A percentile compares a stretch with the other conserved stretches of the same genome.
phyloP scores from a whole-genome alignment of 1,140 invertebrate species.

The Meloidogyne exigua region DNA sequence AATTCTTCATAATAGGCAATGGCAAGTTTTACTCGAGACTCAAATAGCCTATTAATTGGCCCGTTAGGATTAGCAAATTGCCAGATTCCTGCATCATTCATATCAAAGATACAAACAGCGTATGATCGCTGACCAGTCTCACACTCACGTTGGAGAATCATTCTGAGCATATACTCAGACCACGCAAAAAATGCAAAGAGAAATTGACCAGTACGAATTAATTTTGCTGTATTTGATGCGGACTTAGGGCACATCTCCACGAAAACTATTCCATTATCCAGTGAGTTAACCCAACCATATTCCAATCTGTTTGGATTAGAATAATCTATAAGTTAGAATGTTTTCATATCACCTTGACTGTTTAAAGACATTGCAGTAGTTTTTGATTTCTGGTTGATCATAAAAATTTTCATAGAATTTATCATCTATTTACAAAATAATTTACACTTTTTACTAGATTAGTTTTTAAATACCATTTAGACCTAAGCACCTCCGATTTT shows the following conservation, averaged over 20 bases:
- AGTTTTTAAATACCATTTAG: constrained; percentile 30
- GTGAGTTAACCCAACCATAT: constrained; percentile 39
- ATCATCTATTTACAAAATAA: not conserved
- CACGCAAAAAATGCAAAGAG: constrained; percentile 47
- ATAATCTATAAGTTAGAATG: not conserved
- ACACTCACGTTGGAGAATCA: constrained; percentile 42
- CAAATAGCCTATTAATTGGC: constrained; percentile 47
- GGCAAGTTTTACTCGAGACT: constrained; percentile 47
- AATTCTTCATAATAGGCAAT: constrained; percentile 49
- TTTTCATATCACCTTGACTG: constrained; percentile 28
- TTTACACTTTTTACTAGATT: not conserved
- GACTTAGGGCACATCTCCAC: constrained; percentile 47
- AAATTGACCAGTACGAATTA: constrained; percentile 38
- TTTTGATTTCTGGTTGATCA: constrained; percentile 29
- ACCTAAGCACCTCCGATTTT: constrained; percentile 43
- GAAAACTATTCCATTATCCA: constrained; percentile 50
- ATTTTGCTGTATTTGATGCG: constrained; percentile 22
- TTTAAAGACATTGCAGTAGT: constrained; percentile 43
- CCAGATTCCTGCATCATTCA: constrained; percentile 30
- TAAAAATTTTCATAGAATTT: constrained; percentile 38
- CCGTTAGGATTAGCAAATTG: constrained; percentile 47
- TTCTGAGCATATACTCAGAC: constrained; percentile 48
- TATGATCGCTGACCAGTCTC: constrained; percentile 39
- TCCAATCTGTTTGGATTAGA: not conserved
- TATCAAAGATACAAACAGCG: constrained; percentile 52